Evolutionary conservation across 2,888 invertebrate genomes (phyloP).

Genomic region (Eudasyphora cyanicolor): DNA sequence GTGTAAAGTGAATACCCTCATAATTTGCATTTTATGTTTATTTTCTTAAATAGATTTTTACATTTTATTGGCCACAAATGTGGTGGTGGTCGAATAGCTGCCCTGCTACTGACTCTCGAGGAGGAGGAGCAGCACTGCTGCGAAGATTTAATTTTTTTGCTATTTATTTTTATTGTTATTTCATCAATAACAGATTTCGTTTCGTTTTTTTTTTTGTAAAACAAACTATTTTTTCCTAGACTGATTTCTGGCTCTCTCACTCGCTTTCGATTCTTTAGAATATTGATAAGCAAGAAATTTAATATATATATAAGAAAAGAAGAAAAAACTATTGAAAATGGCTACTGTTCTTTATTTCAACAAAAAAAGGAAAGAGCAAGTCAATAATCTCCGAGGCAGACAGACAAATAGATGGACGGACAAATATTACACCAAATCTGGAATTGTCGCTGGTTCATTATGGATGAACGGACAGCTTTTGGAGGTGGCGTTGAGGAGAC

Average conservation of each 20-base stretch:
- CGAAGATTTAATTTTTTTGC: not conserved
- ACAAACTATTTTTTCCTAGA: not conserved
- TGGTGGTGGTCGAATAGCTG: not conserved
- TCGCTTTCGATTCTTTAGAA: too few species aligned
- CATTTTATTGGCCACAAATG: not conserved
- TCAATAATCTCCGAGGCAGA: not conserved
- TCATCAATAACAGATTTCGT: not conserved
- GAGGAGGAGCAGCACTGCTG: not conserved
- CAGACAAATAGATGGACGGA: too few species aligned
- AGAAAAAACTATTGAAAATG: not conserved
- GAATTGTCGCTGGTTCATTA: not conserved
- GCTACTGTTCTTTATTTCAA: not conserved
- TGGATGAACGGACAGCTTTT: too few species aligned
- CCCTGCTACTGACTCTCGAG: not conserved
- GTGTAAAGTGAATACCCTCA: not conserved
- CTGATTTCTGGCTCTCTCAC: not conserved
- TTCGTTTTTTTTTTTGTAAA: not conserved
- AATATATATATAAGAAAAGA: too few species aligned
- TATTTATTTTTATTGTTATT: conserved; percentile 1
- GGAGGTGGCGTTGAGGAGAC: too few species aligned
- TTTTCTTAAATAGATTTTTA: not conserved
- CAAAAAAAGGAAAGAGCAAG: not conserved
- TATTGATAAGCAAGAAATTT: too few species aligned
- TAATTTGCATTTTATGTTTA: not conserved
- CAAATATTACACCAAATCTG: not conserved